Evolutionary conservation across 2,113 vertebrate genomes (phyloP).

Genomic region (Percina caprodes): DNA sequence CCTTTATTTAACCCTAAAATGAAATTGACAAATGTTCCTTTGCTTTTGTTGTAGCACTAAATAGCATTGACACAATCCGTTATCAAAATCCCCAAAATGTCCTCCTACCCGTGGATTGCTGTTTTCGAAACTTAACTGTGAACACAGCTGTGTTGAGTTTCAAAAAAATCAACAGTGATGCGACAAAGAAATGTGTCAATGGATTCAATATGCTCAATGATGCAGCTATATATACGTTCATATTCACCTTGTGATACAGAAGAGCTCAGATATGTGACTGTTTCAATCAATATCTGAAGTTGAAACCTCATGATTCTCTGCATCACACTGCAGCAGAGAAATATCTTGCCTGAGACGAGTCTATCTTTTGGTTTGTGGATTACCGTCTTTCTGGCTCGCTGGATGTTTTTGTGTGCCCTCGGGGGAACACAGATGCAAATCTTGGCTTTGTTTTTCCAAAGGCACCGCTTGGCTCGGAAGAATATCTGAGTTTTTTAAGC

Average conservation of each 20-base stretch:
- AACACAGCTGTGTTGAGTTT: slow-evolving; percentile 31
- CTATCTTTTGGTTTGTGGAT: slow-evolving; percentile 25
- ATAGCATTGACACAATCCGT: neutral
- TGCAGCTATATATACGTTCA: neutral
- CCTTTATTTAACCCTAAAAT: neutral
- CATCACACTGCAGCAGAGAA: slow-evolving; percentile 9
- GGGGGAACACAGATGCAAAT: slow-evolving; percentile 60
- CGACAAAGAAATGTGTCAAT: neutral
- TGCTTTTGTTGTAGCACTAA: neutral
- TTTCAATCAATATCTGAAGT: neutral
- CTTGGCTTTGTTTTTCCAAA: slow-evolving; percentile 55
- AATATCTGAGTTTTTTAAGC: slow-evolving; percentile 46
- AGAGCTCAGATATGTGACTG: neutral
- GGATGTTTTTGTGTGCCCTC: slow-evolving; percentile 44
- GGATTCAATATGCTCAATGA: neutral
- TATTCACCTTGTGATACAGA: neutral
- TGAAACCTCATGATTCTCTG: neutral
- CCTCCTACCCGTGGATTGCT: neutral
- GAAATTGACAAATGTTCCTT: neutral
- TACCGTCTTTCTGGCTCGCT: slow-evolving; percentile 47
- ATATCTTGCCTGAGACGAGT: slow-evolving; percentile 7
- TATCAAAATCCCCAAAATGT: neutral
- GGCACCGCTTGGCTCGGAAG: slow-evolving; percentile 21
- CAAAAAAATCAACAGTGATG: neutral
- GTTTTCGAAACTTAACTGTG: neutral